Evolutionary conservation across 2,797 vertebrate species (phyloP), one percentile per base, ranked within the genome.

Genomic region (Craterocephalus amniculus): DNA sequence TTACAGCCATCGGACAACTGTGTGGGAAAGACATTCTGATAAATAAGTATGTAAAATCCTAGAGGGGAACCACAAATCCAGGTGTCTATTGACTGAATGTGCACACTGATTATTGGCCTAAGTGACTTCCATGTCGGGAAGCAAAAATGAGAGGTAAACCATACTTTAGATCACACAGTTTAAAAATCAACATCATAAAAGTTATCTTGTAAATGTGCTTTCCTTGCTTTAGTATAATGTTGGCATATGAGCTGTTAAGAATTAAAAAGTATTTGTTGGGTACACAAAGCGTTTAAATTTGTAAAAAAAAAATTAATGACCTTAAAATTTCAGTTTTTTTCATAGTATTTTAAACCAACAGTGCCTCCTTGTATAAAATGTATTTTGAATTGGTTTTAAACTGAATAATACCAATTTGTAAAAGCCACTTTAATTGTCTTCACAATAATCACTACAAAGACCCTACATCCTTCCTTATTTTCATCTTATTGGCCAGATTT

Each of bases 1-100:
- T 89, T 75, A 88, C 84, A 88, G 83, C 75, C 63, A 87, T 76
- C 65, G 40, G 80, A 85, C 79, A 87, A 82, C 69, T 81, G 80
- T 63, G 80, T 72, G 62, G 80, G 68, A 76, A 80, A 43, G 54
- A 83, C 70, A 87, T 89, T 90, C 68, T 81, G 52, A 65, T 70
- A 16, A 45, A 45, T n/a, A 45, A n/a, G 18, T 45, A 43, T 79
- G 72, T 68, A 64, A 22, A 72, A 67, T 72, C 71, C 29, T 81
- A 70, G 58, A 67, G 36, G 67, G 62, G 36, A 40, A 57, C 52
- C 63, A 76, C 54, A 66, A 58, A 67, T 67, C 76, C 63, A 81
- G 62, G 56, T 74, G 52, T 76, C 64, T 55, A 67, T 77, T 73
- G 56, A 78, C 52, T 67, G 51, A 51, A 71, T 83, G 81, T 84